Evolutionary conservation across 2,113 vertebrate species (phyloP), one percentile per base, ranked within the genome.

Genomic region (Cricetomys ansorgei): DNA sequence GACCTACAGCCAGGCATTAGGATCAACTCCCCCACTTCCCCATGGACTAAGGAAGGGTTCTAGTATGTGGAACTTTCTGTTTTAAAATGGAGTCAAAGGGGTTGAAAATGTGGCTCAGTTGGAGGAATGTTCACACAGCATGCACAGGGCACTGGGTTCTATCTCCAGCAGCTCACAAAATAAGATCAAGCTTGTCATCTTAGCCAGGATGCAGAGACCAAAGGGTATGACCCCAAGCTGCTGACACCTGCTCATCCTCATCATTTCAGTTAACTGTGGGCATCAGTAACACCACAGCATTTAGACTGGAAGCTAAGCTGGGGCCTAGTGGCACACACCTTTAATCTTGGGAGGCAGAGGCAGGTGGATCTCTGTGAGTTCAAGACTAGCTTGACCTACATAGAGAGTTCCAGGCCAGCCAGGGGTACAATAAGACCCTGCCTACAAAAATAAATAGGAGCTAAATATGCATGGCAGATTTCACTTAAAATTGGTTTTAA

Each of bases 1-100:
- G 53, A 81, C 50, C 9, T 16, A 3, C 1, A 55, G 40, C 7
- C 7, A 4, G 5, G 10, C 31, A 0, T 0, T 17, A 3, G 8
- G 19, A 69, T 48, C 40, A 53, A 34, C 65, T 0, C 0, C 3
- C 43, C 76, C 48, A 19, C 19, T 48, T 21, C 34, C 27, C 53
- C 16, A 0, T 23, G 59, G 53, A 45, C 45, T 21, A 21, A 37
- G 25, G 2, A 50, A 50, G 3, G 31, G 7, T 59, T 19, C 65
- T 11, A 16, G 43, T 40, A 16, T 15, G 27, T 4, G 17, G 92
- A 53, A 29, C 25, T 31, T 76, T 21, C 57, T 40, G 0, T 43
- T 31, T 73, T 50, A 65, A 77, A 94, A 13, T 4, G 2, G 6
- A 17, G 8, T 50, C 37, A 29, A 48, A 67, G 7, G 45, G 43